These are phyloP conservation scores for Chironex yamaguchii DNA, from an alignment of 30 jellyfish, hydroid and myxozoan genomes.

Conservation along the genomic window DNA sequence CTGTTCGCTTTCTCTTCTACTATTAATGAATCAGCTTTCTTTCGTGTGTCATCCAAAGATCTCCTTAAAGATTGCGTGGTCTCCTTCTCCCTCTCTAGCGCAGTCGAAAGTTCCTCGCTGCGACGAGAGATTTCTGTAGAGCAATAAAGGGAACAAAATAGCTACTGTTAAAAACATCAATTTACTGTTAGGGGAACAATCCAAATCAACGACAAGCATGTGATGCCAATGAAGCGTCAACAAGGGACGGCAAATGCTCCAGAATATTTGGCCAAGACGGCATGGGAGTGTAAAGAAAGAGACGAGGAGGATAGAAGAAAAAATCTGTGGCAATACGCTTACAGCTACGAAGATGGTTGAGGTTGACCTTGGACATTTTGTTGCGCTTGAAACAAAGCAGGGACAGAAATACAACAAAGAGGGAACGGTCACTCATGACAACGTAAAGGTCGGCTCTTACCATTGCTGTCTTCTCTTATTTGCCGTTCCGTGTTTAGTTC, in stretches of 20 bases:
- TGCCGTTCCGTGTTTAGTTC: conserved; percentile 22
- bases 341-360: no score
- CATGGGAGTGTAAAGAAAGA: no score
- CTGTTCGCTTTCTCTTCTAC: conserved; percentile 60
- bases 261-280: no score
- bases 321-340: no score
- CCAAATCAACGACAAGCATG: no score
- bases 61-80: conserved; percentile 47
- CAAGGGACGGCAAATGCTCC: no score
- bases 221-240: no score
- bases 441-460: background rate
- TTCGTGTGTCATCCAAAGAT: conserved; percentile 46
- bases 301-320: no score
- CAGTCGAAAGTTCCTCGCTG: background rate
- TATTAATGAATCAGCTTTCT: conserved; percentile 51
- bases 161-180: no score
- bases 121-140: background rate
- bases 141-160: background rate
- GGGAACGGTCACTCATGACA: background rate
- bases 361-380: background rate
- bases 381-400: background rate
- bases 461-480: background rate
- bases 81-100: conserved; percentile 54
- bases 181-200: no score
- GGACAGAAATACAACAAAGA: background rate